Percentiles rank a stretch among this genome's conserved stretches.
Evolutionary conservation across 2,113 vertebrate genomes (phyloP).

Genomic region (Pelmatolapia mariae): DNA sequence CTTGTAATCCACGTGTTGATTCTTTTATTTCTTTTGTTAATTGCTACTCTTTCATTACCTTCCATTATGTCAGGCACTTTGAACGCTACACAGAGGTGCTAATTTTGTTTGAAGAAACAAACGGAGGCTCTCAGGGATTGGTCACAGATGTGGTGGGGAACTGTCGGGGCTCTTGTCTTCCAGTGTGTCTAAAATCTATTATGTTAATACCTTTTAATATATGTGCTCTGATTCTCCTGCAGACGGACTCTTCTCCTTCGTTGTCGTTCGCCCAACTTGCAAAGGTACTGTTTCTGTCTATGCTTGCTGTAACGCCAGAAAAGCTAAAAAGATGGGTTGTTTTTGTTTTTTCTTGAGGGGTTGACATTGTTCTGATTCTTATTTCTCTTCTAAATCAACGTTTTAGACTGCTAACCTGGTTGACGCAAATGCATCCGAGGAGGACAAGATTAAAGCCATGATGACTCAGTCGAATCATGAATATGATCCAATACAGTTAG

Average conservation of each 20-base stretch:
- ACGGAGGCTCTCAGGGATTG: not conserved
- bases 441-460: slow-evolving; percentile 99
- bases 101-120: not conserved
- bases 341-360: not conserved
- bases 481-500: slow-evolving; percentile 98
- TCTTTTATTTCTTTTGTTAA: not conserved
- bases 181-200: slow-evolving; percentile 12
- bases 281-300: slow-evolving; percentile 78
- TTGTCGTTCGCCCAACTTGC: slow-evolving; percentile 96
- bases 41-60: not conserved
- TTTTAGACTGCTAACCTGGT: slow-evolving; percentile 97
- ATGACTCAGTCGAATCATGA: slow-evolving; percentile 98
- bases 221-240: slow-evolving; percentile 84
- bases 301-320: not conserved
- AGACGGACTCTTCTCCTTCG: slow-evolving; percentile 97
- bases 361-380: not conserved
- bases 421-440: slow-evolving; percentile 98
- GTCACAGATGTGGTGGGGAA: slow-evolving; percentile 44
- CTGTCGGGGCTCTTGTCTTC: slow-evolving; percentile 34
- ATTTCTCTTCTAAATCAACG: not conserved
- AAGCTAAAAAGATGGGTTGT: not conserved
- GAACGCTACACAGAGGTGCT: not conserved
- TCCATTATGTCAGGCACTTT: not conserved
- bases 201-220: slow-evolving; percentile 81
- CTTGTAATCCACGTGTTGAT: not conserved